phyloP scores from a whole-genome alignment of 2,888 invertebrate genomes.

The Lamellibrachia columna region DNA sequence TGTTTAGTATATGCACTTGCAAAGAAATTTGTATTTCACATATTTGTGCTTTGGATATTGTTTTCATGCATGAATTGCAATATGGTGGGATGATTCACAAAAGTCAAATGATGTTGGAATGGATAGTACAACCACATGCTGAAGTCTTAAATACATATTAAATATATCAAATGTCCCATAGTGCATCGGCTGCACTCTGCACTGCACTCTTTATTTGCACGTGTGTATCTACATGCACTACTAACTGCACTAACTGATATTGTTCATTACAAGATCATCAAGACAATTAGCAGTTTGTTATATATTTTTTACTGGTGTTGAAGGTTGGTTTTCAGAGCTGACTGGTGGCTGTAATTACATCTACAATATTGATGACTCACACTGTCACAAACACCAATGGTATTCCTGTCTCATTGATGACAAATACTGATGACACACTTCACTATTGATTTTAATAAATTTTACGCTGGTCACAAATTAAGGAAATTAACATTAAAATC shows the following conservation, averaged over 20 bases:
- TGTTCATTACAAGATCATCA: too few relatives aligned
- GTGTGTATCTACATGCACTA: background rate
- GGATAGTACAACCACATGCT: background rate
- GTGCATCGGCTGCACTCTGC: background rate
- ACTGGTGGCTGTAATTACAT: too few relatives aligned
- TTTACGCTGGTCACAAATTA: background rate
- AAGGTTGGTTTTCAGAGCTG: too few relatives aligned
- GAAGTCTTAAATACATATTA: background rate
- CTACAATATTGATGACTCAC: background rate
- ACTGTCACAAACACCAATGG: too few relatives aligned
- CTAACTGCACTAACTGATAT: background rate
- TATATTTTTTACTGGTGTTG: too few relatives aligned
- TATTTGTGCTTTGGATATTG: background rate
- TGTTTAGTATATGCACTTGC: background rate
- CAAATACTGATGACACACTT: background rate
- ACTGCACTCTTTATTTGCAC: background rate
- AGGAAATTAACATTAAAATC: too few relatives aligned
- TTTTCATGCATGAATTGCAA: background rate
- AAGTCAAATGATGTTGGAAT: background rate
- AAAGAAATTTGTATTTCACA: background rate
- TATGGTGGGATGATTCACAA: background rate
- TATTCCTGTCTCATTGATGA: background rate
- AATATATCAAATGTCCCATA: background rate
- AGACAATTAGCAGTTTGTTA: background rate
- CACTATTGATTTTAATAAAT: background rate